These are phyloP conservation scores for Oryzias curvinotus DNA, from an alignment of 2,113 vertebrate genomes.

Conservation along the genomic window DNA sequence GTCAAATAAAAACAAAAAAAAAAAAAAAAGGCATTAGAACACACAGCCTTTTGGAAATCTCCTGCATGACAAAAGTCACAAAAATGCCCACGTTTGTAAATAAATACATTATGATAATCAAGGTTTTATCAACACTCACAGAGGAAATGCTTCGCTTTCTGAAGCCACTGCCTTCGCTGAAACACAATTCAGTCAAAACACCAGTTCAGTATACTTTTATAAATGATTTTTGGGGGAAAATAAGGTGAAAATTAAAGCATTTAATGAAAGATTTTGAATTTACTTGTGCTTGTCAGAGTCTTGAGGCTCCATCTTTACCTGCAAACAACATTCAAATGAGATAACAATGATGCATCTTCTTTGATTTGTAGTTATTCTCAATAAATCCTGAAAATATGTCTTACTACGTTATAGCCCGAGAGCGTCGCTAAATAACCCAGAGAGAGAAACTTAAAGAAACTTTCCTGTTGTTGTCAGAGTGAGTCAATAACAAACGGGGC, in stretches of 20 bases:
- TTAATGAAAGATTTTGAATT: constrained; percentile 26
- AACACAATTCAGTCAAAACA: constrained; percentile 22
- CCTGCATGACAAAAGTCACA: no score
- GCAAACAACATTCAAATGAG: not conserved
- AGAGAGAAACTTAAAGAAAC: no score
- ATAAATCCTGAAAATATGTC: no score
- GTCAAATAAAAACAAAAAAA: no score
- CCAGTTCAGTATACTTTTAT: not conserved
- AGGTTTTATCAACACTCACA: constrained; percentile 46
- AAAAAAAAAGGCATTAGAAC: not conserved
- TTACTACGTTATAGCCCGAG: no score
- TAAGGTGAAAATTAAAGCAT: not conserved
- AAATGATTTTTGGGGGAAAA: not conserved
- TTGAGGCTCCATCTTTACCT: constrained; percentile 65
- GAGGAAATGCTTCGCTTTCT: constrained; percentile 72
- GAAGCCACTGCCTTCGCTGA: constrained; percentile 47
- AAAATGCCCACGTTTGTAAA: no score
- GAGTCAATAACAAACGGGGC: no score
- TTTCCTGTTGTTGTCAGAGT: no score
- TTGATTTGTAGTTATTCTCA: no score
- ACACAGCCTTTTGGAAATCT: not conserved
- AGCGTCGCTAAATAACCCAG: no score
- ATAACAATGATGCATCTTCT: not conserved
- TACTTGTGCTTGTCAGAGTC: constrained; percentile 54
- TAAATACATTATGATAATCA: no score